phyloP scores from a whole-genome alignment of 2,113 vertebrate genomes.

The Sarotherodon lohbergeri region DNA sequence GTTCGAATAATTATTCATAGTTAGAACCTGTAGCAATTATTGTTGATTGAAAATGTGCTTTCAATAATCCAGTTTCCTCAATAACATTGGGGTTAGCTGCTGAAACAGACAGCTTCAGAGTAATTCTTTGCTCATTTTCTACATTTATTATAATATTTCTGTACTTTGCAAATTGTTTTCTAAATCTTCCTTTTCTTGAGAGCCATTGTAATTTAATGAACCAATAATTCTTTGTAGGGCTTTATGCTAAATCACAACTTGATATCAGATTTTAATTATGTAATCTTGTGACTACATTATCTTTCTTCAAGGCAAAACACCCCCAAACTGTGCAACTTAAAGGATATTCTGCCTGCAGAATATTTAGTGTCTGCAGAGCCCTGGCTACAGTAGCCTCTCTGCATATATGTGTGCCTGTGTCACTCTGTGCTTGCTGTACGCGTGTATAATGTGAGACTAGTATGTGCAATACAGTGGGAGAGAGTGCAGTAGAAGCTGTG shows the following conservation, averaged over 20 bases:
- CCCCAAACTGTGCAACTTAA: slow-evolving; percentile 68
- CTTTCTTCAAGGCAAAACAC: slow-evolving; percentile 46
- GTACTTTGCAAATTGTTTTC: neutral
- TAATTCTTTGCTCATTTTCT: neutral
- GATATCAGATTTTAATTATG: slow-evolving; percentile 29
- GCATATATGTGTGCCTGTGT: neutral
- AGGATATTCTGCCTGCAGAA: slow-evolving; percentile 68
- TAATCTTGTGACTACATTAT: slow-evolving; percentile 19
- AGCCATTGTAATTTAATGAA: neutral
- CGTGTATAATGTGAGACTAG: slow-evolving; percentile 27
- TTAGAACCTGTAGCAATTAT: neutral
- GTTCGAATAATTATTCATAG: neutral
- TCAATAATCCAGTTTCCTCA: neutral
- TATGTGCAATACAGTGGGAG: slow-evolving; percentile 16
- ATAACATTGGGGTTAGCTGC: neutral
- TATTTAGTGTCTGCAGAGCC: slow-evolving; percentile 61
- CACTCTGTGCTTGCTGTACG: neutral
- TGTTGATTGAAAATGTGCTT: neutral
- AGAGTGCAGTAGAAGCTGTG: slow-evolving; percentile 33
- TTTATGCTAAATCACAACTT: neutral
- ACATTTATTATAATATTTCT: neutral
- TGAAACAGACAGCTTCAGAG: neutral
- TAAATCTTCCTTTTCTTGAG: neutral
- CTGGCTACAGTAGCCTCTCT: neutral
- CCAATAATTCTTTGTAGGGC: neutral